Base-by-base conservation (phyloP, 2,797 vertebrate genomes). In the Galago senegalensis region DNA sequence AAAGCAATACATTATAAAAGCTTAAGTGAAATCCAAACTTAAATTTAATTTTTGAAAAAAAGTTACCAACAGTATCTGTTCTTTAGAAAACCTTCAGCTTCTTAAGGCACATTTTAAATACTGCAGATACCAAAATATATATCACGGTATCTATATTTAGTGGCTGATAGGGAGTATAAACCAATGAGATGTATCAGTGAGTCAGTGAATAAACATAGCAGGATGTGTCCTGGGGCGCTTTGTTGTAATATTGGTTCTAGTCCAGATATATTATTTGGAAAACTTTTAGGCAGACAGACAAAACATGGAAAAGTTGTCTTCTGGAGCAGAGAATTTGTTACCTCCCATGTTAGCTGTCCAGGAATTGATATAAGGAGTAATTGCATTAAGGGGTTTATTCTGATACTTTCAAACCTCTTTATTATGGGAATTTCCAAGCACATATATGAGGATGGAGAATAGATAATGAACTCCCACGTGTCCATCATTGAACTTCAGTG, bases 31-130 rank as follows among this genome's bases (percentile, higher is more conserved):
- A 75, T 37, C 12, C 40, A 82, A 18, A 84, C 63, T 46, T 81
- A 34, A 20, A 21, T 4, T 70, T 76, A n/a, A 4, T 88, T 82
- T 91, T 92, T 82, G 40, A 60, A 80, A 89, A 91, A 63, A 58
- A 75, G 37, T 81, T 23, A n/a, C 60, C 7, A 2, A 11, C 13
- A 29, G 14, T 61, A 21, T 56, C 37, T 76, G 14, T 27, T 81
- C 58, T 85, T 76, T 29, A 80, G 89, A 87, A 96, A 56, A 63
- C 63, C 31, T 81, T 88, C 6, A 61, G 31, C 70, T 83, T 87
- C 46, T 56, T 77, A 46, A 65, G 73, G 56, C 16, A 72, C 18
- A 43, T 56, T 80, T 90, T 16, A 60, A 83, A 72, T 60, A 53
- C 8, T 40, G 2, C 37, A 23, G 11, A 34, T 37, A 31, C 2